These are phyloP conservation scores for Lophochroa leadbeateri DNA, from an alignment of 2,113 vertebrate species.

Conservation along the genomic window DNA sequence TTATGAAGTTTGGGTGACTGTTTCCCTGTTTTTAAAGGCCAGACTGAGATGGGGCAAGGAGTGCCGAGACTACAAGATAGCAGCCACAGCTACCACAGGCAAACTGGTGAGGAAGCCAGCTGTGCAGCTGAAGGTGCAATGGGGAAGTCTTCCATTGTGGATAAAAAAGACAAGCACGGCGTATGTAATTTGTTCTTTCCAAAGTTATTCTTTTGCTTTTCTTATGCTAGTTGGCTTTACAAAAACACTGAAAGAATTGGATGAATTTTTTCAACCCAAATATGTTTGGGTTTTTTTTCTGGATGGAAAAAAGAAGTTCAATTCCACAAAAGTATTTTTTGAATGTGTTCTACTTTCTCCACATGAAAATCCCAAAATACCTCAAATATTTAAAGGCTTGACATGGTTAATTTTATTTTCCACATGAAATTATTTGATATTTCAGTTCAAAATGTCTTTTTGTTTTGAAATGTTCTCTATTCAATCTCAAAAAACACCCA, in stretches of 20 bases:
- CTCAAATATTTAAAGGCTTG: background rate
- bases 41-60: slow-evolving; percentile 74
- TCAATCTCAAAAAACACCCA: background rate
- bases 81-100: slow-evolving; percentile 65
- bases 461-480: background rate
- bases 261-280: background rate
- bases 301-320: background rate
- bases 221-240: background rate
- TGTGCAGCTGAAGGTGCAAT: slow-evolving; percentile 71
- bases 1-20: background rate
- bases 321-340: background rate
- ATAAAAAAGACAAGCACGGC: background rate
- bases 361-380: background rate
- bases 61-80: slow-evolving; percentile 71
- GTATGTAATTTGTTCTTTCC: background rate
- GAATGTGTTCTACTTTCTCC: background rate
- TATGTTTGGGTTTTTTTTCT: rapidly evolving
- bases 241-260: background rate
- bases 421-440: background rate
- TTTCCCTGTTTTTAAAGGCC: slow-evolving; percentile 50
- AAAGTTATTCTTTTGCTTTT: background rate
- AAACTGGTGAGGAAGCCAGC: slow-evolving; percentile 65
- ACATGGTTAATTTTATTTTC: background rate
- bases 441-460: background rate
- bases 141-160: slow-evolving; percentile 65